phyloP scores from a whole-genome alignment of 2,888 invertebrate species.

The Cylindroiulus punctatus region DNA sequence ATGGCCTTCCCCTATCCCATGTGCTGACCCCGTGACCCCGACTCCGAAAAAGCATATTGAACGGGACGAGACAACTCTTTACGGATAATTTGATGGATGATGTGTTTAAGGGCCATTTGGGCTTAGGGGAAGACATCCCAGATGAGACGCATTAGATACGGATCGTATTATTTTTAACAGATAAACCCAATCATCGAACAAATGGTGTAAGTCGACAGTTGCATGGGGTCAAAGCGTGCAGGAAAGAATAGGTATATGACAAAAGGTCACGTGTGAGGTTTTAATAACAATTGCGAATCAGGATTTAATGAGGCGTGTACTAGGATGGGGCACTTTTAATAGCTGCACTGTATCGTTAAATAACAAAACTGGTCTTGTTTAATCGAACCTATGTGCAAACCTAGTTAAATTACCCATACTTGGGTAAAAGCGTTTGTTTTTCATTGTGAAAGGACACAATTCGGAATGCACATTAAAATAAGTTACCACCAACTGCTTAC shows the following conservation, averaged over 20 bases:
- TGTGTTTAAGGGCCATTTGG: conserved; percentile 22
- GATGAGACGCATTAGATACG: conserved; percentile 21
- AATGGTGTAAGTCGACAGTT: neutral
- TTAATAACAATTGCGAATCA: conserved; percentile 8
- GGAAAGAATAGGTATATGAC: neutral
- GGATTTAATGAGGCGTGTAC: neutral
- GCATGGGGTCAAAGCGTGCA: neutral
- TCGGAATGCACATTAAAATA: too few species aligned
- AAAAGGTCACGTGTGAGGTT: conserved; percentile 21
- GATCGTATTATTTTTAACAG: conserved; percentile 23
- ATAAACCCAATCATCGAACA: conserved; percentile 1
- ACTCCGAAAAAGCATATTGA: conserved; percentile 31
- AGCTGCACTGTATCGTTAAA: neutral
- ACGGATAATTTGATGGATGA: conserved; percentile 42
- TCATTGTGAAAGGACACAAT: too few species aligned
- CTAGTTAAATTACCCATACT: too few species aligned
- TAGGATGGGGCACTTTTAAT: neutral
- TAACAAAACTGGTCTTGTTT: too few species aligned
- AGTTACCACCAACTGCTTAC: too few species aligned
- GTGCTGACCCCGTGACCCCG: neutral
- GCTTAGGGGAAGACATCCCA: neutral
- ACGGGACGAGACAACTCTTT: conserved; percentile 33
- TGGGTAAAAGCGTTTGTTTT: too few species aligned
- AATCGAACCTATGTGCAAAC: too few species aligned
- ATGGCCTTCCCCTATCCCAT: conserved; percentile 4